A percentile compares a stretch with the other conserved stretches of the same genome.
phyloP scores from a whole-genome alignment of 2,888 invertebrate species.

The Acrocera orbiculus region DNA sequence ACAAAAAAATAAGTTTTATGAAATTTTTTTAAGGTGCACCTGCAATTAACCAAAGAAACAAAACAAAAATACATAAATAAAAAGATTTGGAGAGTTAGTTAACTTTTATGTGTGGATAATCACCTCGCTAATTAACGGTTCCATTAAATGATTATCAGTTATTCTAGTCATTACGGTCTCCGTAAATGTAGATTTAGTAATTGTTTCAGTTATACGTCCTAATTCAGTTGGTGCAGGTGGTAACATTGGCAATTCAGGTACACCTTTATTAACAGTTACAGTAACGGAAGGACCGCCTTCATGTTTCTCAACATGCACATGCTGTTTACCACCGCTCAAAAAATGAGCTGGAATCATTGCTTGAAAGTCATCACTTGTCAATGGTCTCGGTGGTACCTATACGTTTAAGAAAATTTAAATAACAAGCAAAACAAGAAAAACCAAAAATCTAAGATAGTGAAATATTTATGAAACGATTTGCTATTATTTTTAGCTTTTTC shows the following conservation, averaged over 20 bases:
- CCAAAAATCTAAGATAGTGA: too few relatives aligned
- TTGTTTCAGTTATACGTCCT: slow-evolving; percentile 82
- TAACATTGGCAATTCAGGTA: slow-evolving; percentile 49
- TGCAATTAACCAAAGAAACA: too few relatives aligned
- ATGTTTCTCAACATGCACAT: slow-evolving; percentile 30
- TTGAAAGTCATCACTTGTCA: slow-evolving; percentile 88
- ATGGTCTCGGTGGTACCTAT: slow-evolving; percentile 45
- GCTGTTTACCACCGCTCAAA: slow-evolving; percentile 68
- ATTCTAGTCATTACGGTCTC: slow-evolving; percentile 88
- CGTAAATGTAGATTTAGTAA: slow-evolving; percentile 90
- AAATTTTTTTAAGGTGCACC: too few relatives aligned
- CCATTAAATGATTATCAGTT: slow-evolving; percentile 78
- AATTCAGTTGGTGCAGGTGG: slow-evolving; percentile 70
- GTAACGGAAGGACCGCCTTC: slow-evolving; percentile 42
- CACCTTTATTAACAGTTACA: slow-evolving; percentile 65
- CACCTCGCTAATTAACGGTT: slow-evolving; percentile 81
- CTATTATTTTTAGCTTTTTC: too few relatives aligned
- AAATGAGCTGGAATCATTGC: slow-evolving; percentile 88
- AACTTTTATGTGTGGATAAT: slow-evolving; percentile 22
- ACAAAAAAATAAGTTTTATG: too few relatives aligned
- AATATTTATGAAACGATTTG: too few relatives aligned
- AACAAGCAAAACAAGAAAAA: slow-evolving; percentile 7
- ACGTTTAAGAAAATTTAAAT: too few relatives aligned
- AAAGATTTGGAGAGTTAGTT: too few relatives aligned
- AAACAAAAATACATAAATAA: not conserved